Base-by-base conservation (phyloP, 2,113 vertebrate species). In the Arenaria interpres region DNA sequence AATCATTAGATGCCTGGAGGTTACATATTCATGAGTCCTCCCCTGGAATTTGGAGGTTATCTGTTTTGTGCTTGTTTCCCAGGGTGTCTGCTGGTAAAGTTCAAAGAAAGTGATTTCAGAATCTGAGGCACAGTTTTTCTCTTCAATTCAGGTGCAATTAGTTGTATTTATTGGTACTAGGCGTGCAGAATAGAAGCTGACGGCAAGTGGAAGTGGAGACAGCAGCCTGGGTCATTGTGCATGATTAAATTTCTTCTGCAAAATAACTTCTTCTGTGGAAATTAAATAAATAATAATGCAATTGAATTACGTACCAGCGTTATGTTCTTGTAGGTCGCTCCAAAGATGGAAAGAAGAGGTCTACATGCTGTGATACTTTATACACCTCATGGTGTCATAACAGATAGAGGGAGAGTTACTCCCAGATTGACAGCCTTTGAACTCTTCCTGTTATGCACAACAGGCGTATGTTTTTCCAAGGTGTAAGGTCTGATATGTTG, bases 1-100 rank as follows among this genome's bases (percentile, higher is more conserved):
- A 91, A 83, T 82, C n/a, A 88, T 94, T 95, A 97, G 25, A 46
- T 91, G 27, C 45, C 63, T 73, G 67, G 35, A 72, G 32, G 90
- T 94, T 97, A 75, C 62, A 39, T 89, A 54, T 85, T 86, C 72
- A 67, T 92, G 80, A 96, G 57, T 56, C 51, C 41, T 85, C 33
- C 37, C 7, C 8, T 87, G 17, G 48, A 90, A 91, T 62, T 76
- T 83, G 27, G 62, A 82, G 27, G 14, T 85, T 93, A 28, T 78
- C 4, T 95, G 37, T 90, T 87, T 32, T 89, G 5, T 56, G 8
- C 73, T 88, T 96, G 10, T 88, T 82, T 85, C 30, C 6, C 45
- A 81, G 30, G 9, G 14, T 76, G 25, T 66, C 43, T 89, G 9
- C 13, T 62, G 30, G 22, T 69, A 51, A 72, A 86, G 74, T 81